Conservation (phyloP, 35 echinoderm and acorn worm species). For the Nesometra sesokonis region DNA sequence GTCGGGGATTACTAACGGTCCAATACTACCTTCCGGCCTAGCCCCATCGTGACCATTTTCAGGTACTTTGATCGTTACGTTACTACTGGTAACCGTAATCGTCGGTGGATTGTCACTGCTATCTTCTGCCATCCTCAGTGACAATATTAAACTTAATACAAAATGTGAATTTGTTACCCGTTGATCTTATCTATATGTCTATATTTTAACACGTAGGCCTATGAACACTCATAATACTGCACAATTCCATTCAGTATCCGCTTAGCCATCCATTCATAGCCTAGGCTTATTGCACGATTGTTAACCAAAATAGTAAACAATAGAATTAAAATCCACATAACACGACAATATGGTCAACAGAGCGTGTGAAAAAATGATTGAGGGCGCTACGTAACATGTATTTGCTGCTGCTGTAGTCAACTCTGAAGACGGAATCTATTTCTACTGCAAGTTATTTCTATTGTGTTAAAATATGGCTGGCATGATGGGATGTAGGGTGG, state of each 20-base stretch:
- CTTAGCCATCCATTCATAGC: neutral
- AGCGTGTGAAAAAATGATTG: neutral
- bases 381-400: neutral
- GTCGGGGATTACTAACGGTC: neutral
- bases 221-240: neutral
- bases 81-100: neutral
- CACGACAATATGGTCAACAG: neutral
- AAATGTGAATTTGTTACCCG: too few species aligned
- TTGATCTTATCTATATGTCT: too few species aligned
- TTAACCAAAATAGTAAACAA: neutral
- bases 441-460: too few species aligned
- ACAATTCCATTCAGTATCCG: neutral
- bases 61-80: neutral
- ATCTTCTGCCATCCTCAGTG: neutral
- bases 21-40: neutral
- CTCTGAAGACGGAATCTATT: too few species aligned
- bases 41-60: neutral
- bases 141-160: too few species aligned
- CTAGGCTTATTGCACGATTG: neutral
- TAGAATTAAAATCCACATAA: neutral
- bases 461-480: too few species aligned
- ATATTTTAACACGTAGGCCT: too few species aligned
- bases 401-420: too few species aligned
- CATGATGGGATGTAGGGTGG: too few species aligned
- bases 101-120: neutral